phyloP scores from a whole-genome alignment of 1,140 invertebrate species.

The Sycophila sp. region DNA sequence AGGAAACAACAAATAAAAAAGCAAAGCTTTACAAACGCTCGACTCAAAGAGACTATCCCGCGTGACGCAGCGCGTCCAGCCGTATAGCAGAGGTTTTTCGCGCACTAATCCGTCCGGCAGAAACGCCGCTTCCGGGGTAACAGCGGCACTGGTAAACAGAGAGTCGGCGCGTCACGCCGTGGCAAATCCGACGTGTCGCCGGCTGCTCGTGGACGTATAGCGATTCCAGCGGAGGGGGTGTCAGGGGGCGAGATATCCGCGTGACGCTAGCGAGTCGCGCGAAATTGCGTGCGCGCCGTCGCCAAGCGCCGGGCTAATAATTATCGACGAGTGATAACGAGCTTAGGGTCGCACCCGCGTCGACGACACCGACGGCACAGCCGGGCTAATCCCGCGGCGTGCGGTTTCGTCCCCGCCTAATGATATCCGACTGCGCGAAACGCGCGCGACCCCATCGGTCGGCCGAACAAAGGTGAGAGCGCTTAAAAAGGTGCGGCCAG shows the following conservation, averaged over 20 bases:
- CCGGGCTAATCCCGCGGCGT: constrained; percentile 10
- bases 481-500: constrained; percentile 6
- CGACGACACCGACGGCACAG: not conserved
- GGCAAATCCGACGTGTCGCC: not conserved
- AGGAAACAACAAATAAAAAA: no score
- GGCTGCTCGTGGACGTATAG: not conserved
- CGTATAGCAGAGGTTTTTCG: no score
- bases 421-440: constrained; percentile 13
- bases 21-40: no score
- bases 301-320: constrained; percentile 10
- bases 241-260: not conserved
- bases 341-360: not conserved
- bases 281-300: no score
- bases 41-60: no score
- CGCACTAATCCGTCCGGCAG: no score
- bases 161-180: no score
- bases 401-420: not conserved
- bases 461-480: constrained; percentile 2
- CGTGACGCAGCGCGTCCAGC: no score
- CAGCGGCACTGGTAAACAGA: no score
- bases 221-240: no score
- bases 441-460: no score
- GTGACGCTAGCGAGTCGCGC: not conserved
- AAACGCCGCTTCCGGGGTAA: no score
- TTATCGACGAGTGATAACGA: constrained; percentile 32